Evolutionary conservation across 1,140 invertebrate genomes (phyloP), one percentile per base, ranked within the genome.

Genomic region (Drosophila kohkoa): DNA sequence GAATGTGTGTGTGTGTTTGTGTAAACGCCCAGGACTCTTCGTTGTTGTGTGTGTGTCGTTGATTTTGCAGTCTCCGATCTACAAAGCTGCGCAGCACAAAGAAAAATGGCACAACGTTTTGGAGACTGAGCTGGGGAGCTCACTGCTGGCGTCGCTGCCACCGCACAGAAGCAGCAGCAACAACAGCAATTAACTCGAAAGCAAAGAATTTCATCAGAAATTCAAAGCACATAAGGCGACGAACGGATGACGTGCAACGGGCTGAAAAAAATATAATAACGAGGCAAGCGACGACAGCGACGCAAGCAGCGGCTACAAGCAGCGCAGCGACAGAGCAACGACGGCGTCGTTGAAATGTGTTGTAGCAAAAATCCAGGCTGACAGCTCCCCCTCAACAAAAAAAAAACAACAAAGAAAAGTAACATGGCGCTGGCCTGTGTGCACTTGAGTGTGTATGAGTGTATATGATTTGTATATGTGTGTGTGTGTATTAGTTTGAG

Each of bases 201-300:
- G 85, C 85, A 81, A 89, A 89, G 86, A 89, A 89, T 89, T 89
- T 89, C 85, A 89, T 89, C 85, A 89, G 85, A 89, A 89, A 89
- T 89, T 89, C 85, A 90, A 89, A 89, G 86, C 81, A 89, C 81
- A 88, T 67, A 88, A 77, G 70, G 64, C 62, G 63, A 77, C 62
- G 63, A 77, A 75, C 67, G 80, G 82, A 87, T 87, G 83, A 88
- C 83, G 79, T 86, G 82, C 82, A 79, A 78, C 64, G 77, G 77
- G 59, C 60, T 77, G 78, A 77, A 76, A 82, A 32, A 25, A 25
- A 25, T 25, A 25, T 25, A 25, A 82, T 76, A 82, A 79, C 77
- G 67, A 69, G 35, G 45, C 57, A 52, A 55, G 55, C 54, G 55
- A 46, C 65, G 35, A 32, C 57, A 63, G 41, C 71, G 51, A 60